Evolutionary conservation across 2,888 invertebrate genomes (phyloP).

Genomic region (Cyclophora punctaria): DNA sequence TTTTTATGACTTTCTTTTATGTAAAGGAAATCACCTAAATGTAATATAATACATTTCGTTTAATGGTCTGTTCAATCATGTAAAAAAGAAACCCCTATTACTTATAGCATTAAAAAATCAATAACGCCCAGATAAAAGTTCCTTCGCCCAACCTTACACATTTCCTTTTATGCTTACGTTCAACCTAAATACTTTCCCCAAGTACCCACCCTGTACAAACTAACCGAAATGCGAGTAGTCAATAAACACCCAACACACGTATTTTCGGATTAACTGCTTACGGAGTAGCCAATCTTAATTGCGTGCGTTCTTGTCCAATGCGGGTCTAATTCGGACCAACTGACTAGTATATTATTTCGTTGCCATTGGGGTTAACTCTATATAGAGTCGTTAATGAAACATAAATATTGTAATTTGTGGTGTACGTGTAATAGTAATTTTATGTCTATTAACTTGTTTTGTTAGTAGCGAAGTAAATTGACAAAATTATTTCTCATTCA

Average conservation of each 20-base stretch:
- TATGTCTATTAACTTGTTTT: not conserved
- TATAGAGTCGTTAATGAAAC: not conserved
- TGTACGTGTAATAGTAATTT: no score
- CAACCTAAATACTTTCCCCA: constrained; percentile 15
- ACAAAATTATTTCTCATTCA: no score
- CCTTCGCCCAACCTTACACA: not conserved
- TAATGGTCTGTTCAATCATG: no score
- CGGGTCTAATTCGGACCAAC: constrained; percentile 54
- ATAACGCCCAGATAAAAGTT: no score
- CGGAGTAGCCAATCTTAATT: constrained; percentile 71
- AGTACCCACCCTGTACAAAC: constrained; percentile 46
- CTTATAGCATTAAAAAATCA: no score
- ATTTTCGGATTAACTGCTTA: constrained; percentile 68
- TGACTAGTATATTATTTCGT: constrained; percentile 61
- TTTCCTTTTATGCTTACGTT: constrained; percentile 12
- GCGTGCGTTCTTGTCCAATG: constrained; percentile 44
- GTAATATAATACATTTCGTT: no score
- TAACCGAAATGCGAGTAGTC: constrained; percentile 39
- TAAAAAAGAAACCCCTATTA: no score
- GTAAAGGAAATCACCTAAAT: no score
- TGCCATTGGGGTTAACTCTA: constrained; percentile 44
- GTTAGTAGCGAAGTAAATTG: not conserved
- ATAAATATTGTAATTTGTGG: no score
- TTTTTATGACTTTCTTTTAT: no score
- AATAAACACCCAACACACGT: constrained; percentile 70